Percentiles rank a stretch among this genome's conserved stretches.
These are phyloP conservation scores for Mus spicilegus DNA, from an alignment of 2,113 vertebrate species.

Conservation along the genomic window DNA sequence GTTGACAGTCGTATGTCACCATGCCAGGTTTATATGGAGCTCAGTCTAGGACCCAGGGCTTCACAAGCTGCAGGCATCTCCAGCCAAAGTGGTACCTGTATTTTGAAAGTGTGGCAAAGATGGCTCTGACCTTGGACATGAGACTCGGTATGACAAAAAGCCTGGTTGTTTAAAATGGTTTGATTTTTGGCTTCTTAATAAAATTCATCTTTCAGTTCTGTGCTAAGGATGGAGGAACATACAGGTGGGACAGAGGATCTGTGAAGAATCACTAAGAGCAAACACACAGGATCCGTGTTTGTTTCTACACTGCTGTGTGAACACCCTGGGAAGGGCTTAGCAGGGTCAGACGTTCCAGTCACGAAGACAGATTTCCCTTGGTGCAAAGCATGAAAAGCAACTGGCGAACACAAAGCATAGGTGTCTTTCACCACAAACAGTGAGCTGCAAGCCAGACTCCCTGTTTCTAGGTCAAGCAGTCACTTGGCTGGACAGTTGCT, in stretches of 20 bases:
- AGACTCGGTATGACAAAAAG: background rate
- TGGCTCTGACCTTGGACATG: background rate
- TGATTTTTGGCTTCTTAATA: background rate
- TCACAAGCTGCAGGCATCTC: no score
- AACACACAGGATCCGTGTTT: background rate
- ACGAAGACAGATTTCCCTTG: background rate
- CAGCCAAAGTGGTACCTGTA: background rate
- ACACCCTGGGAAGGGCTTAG: background rate
- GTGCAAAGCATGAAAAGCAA: background rate
- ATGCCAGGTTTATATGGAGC: background rate
- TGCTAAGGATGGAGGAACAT: background rate
- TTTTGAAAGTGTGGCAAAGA: background rate
- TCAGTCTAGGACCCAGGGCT: background rate
- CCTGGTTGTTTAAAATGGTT: background rate
- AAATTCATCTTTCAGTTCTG: background rate
- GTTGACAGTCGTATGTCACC: background rate
- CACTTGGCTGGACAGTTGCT: background rate
- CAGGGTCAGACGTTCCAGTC: rapidly evolving
- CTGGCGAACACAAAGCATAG: rapidly evolving
- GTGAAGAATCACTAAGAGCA: background rate
- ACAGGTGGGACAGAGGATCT: no score
- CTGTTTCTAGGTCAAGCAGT: background rate
- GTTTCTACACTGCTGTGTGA: rapidly evolving
- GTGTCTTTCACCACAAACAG: background rate
- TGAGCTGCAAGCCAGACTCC: background rate